Evolutionary conservation across 1,140 invertebrate species (phyloP), one percentile per base, ranked within the genome.

Genomic region (Pomacea maculata): DNA sequence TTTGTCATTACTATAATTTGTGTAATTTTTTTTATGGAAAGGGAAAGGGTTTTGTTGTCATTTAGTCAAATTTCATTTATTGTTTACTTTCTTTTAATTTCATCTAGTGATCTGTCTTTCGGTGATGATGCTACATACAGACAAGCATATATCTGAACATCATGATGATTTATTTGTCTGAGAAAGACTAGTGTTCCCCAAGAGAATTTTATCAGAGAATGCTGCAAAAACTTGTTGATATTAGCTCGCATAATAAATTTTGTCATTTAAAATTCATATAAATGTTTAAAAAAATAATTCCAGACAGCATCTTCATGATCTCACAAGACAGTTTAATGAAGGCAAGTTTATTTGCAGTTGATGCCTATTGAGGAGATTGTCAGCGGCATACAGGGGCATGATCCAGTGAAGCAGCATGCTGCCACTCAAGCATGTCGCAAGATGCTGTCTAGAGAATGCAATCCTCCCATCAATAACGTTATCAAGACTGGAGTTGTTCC

Each of bases 401-500:
- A 90, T 77, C 67, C 79, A 6, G 74, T 84, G 7, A 80, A 68
- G 15, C 87, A 90, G 75, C 83, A 90, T 61, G 82, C 86, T 15
- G 87, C 88, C 52, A 88, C 90, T 8, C 90, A 90, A 80, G 85
- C 87, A 57, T 89, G 87, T 14, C 93, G 98, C 81, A 99, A 99
- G 92, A 93, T 99, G 78, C 93, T 99, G 10, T 99, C 98, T 7
- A 97, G 96, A 68, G 98, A 99, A 92, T 95, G 96, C 85, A 99
- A 99, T 93, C 98, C 98, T 85, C 98, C 98, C n/a, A 99, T 99
- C 88, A 97, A 99, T 94, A 95, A 96, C 81, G 93, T 99, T 75
- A 99, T 99, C 85, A 92, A 94, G 52, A 96, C 96, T 91, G 97
- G 96, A 74, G 97, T 99, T 89, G 93, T 99, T 82, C 98, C 98